Evolutionary conservation across 2,113 vertebrate genomes (phyloP).

Genomic region (Platichthys stellatus): DNA sequence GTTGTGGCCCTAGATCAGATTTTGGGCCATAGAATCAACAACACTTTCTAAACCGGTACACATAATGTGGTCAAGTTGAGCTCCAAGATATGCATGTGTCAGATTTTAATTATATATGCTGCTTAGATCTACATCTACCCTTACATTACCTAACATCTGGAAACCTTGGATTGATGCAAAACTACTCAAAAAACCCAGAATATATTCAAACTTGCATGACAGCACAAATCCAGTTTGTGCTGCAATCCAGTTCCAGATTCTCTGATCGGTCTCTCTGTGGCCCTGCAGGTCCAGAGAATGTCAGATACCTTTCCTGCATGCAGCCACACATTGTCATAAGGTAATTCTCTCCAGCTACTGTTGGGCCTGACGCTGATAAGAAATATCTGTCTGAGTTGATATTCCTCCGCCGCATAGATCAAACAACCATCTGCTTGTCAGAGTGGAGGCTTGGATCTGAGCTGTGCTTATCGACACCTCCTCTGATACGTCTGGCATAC

Average conservation of each 20-base stretch:
- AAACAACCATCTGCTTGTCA: conserved; percentile 51
- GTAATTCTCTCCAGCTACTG: conserved; percentile 14
- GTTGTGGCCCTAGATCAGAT: neutral
- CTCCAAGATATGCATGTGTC: neutral
- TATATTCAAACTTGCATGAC: conserved; percentile 37
- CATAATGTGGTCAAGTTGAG: neutral
- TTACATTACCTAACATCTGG: too few relatives aligned
- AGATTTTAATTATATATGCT: neutral
- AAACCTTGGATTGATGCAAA: conserved; percentile 8
- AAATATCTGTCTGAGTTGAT: conserved; percentile 32
- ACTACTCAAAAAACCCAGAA: conserved; percentile 1
- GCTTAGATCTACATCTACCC: too few relatives aligned
- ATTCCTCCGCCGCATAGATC: conserved; percentile 56
- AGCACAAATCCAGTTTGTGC: conserved; percentile 45
- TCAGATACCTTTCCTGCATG: conserved; percentile 1
- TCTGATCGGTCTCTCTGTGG: neutral
- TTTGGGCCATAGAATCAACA: neutral
- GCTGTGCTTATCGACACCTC: conserved; percentile 41
- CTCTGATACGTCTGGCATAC: conserved; percentile 30
- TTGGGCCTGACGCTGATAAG: conserved; percentile 54
- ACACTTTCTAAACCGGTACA: neutral
- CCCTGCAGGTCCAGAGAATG: neutral
- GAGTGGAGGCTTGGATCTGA: conserved; percentile 49
- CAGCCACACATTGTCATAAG: conserved; percentile 13
- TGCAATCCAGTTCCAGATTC: conserved; percentile 40